Base-by-base conservation (phyloP, 2,888 invertebrate species). In the Eupithecia dodoneata region DNA sequence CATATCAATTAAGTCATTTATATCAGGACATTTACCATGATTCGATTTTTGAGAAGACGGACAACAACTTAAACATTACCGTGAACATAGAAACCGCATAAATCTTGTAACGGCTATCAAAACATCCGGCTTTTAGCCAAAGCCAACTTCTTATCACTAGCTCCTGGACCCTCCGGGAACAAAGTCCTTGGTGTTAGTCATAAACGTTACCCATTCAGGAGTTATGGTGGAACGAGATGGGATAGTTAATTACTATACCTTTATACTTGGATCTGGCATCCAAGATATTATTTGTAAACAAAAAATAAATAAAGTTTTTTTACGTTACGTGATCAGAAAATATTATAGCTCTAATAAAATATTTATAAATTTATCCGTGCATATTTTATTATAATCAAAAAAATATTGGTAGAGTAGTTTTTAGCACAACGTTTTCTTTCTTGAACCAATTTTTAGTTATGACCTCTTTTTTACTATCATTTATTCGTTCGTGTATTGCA, bases 131-230 rank as follows among this genome's bases (percentile, higher is more conserved):
- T 45, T 59, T 18, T 30, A 18, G 13, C 45, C 30, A 18, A 3
- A 47, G 12, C 45, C 45, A 18, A 70, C 44, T 72, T 12, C 45
- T 55, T 44, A 44, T 59, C 69, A 49, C 45, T 49, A 65, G 9
- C 59, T 44, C 55, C 71, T 41, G 47, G 80, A 79, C 81, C 81
- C 80, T 76, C 5, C 73, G 74, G 76, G 74, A 9, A 49, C 55
- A 44, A 73, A 75, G 77, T 80, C 71, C 80, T 79, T 69, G 73
- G 72, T 73, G 80, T 72, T 74, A 80, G 74, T 79, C 82, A 76
- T 82, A 82, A 82, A 82, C 80, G 80, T 77, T 77, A 76, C 78
- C 47, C 82, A 81, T 82, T 81, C 79, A 66, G 66, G 75, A 81
- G 82, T 80, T 80, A 81, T 80, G 78, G 76, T 79, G 73, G 76